These are phyloP conservation scores for Rhagoletis pomonella DNA, from an alignment of 1,140 invertebrate genomes.

Conservation along the genomic window DNA sequence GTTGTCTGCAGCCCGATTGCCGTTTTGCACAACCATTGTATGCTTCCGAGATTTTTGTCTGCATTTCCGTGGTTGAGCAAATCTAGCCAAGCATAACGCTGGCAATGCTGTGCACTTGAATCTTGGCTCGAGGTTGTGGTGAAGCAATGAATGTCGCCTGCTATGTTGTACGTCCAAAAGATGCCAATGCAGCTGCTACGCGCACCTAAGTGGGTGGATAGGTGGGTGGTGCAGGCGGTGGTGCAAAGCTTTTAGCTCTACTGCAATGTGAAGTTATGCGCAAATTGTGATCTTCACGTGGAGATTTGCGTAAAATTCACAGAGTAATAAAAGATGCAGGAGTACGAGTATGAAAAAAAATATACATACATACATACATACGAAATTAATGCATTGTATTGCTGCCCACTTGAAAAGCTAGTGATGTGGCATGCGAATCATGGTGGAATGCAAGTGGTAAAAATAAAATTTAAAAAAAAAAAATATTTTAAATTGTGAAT, in stretches of 20 bases:
- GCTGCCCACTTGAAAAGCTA: slow-evolving; percentile 18
- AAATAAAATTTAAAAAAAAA: slow-evolving; percentile 10
- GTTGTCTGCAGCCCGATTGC: neutral
- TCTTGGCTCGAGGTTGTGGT: neutral
- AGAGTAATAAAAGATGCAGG: slow-evolving; percentile 5
- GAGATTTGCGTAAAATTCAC: slow-evolving; percentile 18
- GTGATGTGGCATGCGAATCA: neutral
- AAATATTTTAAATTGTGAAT: too few species aligned
- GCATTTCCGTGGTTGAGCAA: slow-evolving; percentile 48
- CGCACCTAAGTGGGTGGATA: neutral
- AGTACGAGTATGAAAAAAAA: neutral
- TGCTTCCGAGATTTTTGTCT: slow-evolving; percentile 38
- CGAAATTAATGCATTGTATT: neutral
- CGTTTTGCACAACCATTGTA: neutral
- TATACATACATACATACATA: neutral
- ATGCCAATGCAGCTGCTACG: neutral
- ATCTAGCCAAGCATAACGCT: slow-evolving; percentile 22
- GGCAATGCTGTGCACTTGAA: neutral
- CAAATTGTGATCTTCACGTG: slow-evolving; percentile 41
- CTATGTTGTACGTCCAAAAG: neutral
- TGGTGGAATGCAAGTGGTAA: neutral
- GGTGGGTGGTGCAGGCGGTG: neutral
- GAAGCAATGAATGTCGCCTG: slow-evolving; percentile 15
- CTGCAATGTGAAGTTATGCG: slow-evolving; percentile 43
- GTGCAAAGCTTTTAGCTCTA: neutral